Evolutionary conservation across 2,888 invertebrate genomes (phyloP).

Genomic region (Maniola hyperantus): DNA sequence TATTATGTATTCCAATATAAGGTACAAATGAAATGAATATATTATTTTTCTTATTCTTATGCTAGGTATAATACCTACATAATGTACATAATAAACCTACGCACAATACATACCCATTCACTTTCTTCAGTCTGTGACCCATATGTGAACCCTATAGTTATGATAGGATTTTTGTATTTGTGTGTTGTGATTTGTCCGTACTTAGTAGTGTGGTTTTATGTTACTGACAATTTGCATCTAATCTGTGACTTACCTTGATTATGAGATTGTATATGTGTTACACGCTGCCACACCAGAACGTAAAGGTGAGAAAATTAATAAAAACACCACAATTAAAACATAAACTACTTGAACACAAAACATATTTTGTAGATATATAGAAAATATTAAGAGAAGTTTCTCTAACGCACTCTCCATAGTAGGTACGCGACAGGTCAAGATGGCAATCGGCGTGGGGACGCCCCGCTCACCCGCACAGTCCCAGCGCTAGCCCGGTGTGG

Average conservation of each 20-base stretch:
- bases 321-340: not conserved
- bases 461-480: no score
- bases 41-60: not conserved
- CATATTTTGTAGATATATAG: no score
- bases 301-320: constrained; percentile 70
- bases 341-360: no score
- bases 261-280: constrained; percentile 76
- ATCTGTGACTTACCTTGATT: constrained; percentile 58
- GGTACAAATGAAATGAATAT: no score
- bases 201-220: constrained; percentile 31
- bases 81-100: no score
- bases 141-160: no score
- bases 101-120: no score
- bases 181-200: constrained; percentile 28
- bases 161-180: constrained; percentile 1
- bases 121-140: not conserved
- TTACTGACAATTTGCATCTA: constrained; percentile 24
- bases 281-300: constrained; percentile 79
- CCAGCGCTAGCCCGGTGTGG: no score
- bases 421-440: no score
- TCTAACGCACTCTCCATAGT: no score
- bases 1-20: not conserved
- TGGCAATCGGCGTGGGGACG: no score
- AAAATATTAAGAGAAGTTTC: no score
- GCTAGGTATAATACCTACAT: not conserved